Evolutionary conservation across 2,888 invertebrate genomes (phyloP), one percentile per base, ranked within the genome.

Genomic region (Agonopterix alstromeriana): DNA sequence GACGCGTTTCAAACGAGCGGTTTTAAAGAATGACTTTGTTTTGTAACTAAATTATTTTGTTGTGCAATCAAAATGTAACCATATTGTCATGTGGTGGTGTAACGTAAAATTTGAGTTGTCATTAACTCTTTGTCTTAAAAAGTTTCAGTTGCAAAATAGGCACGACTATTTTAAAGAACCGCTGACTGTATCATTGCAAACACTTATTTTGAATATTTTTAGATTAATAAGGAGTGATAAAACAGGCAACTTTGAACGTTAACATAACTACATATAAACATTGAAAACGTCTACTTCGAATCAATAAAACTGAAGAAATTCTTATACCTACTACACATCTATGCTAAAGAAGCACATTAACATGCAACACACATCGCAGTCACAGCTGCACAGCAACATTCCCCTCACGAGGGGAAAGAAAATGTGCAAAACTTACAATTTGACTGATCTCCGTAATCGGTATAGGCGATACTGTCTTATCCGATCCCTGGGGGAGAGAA

Each of bases 391-490:
- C 10, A n/a, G 62, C 61, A 46, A 49, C 56, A 52, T 53, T 46
- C 11, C 49, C 55, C 53, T 54, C 49, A 54, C 43, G 53, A 48
- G 53, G 51, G 51, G 60, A 53, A 51, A 43, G 42, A 48, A 49
- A 35, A 10, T 38, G 38, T 8, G 10, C 46, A 45, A 36, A 40
- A 91, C 92, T 92, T 90, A 92, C 92, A 67, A 92, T 92, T 89
- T 92, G 92, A 66, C 91, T 92, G 82, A 92, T 91, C 80, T 92
- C 92, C 61, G 92, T 92, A 67, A 92, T 92, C 55, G 92, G 92
- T 65, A 91, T 91, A 65, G 78, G 90, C 66, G 83, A 90, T 75
- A 73, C 85, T 68, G 78, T 90, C 71, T 89, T 89, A 67, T 89
- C 89, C 51, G 89, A 87, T 66, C 90, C 89, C 60, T 91, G 90